Evolutionary conservation across 92 coral and sea anemone species (phyloP).

Genomic region (Nematostella vectensis): DNA sequence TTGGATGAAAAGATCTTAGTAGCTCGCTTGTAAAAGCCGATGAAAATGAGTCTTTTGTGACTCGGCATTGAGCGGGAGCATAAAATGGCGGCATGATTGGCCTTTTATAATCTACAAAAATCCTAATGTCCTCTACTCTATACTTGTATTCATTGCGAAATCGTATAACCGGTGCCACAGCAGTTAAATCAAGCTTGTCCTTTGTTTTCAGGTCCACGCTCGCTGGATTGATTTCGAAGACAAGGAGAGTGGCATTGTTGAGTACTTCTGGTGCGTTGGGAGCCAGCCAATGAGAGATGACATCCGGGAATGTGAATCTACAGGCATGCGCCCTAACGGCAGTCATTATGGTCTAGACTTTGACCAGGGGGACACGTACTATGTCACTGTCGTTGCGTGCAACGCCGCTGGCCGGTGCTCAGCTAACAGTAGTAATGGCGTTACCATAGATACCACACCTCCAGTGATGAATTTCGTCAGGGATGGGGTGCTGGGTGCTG

Average conservation of each 20-base stretch:
- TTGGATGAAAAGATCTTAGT: too few relatives aligned
- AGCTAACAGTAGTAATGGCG: slow-evolving; percentile 83
- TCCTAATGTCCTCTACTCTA: too few relatives aligned
- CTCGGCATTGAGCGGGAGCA: too few relatives aligned
- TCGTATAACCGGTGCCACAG: too few relatives aligned
- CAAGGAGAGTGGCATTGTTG: slow-evolving; percentile 80
- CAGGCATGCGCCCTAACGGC: slow-evolving; percentile 66
- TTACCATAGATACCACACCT: slow-evolving; percentile 82
- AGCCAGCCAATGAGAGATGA: slow-evolving; percentile 64
- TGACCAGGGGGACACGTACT: slow-evolving; percentile 62
- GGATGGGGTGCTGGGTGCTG: slow-evolving; percentile 96
- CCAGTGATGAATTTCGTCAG: slow-evolving; percentile 80
- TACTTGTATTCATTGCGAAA: too few relatives aligned
- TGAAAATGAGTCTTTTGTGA: too few relatives aligned
- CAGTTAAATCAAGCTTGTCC: too few relatives aligned
- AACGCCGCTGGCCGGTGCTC: slow-evolving; percentile 89
- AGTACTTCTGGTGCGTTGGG: slow-evolving; percentile 75
- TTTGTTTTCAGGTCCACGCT: slow-evolving; percentile 36
- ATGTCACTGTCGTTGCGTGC: slow-evolving; percentile 88
- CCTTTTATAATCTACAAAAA: too few relatives aligned
- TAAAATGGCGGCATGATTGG: too few relatives aligned
- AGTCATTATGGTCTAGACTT: slow-evolving; percentile 73
- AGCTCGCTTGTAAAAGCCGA: too few relatives aligned
- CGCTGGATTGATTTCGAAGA: slow-evolving; percentile 94
- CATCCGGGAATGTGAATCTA: slow-evolving; percentile 77